Evolutionary conservation across 1,140 invertebrate genomes (phyloP), one percentile per base, ranked within the genome.

Genomic region (Magallana gigas): DNA sequence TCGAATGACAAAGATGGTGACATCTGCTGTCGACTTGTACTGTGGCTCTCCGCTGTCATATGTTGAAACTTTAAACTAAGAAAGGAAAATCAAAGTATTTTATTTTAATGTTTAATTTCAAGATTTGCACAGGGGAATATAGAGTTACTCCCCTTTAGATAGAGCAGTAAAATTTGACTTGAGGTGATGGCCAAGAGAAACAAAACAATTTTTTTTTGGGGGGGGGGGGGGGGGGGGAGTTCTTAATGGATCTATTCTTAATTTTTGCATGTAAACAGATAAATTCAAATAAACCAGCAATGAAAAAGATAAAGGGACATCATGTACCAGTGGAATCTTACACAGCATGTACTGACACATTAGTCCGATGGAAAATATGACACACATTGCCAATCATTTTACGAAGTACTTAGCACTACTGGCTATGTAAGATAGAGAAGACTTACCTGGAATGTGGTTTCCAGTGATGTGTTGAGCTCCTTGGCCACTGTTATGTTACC

Each of bases 401-500:
- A 48, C 36, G 2, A 48, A 48, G 36, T 48, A 4, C 36, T 48
- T 48, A 23, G 36, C 36, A 48, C 36, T 5, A 48, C 36, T 48
- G 36, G 36, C 36, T 4, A 48, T 48, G 36, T 48, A 48, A 48
- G 36, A 48, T 48, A 5, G 36, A 4, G 5, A 48, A 48, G 36
- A 89, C 88, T 89, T 91, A 92, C 91, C 36, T 9, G 76, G 23
- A 91, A 92, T 5, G 56, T 59, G 23, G 62, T 56, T 59, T 86
- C 71, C 84, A 97, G 96, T 91, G 98, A 97, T 89, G 97, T 96
- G 0, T 96, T 96, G 57, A 99, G 94, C 86, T 96, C 97, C 88
- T 97, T 96, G 0, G 97, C 97, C 1, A 97, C 96, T 12, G 97
- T 98, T 2, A 99, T 95, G 0, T 97, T 96, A 0, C 98, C 98